phyloP scores from a whole-genome alignment of 2,888 invertebrate species.

The Pogonocherus hispidulus region DNA sequence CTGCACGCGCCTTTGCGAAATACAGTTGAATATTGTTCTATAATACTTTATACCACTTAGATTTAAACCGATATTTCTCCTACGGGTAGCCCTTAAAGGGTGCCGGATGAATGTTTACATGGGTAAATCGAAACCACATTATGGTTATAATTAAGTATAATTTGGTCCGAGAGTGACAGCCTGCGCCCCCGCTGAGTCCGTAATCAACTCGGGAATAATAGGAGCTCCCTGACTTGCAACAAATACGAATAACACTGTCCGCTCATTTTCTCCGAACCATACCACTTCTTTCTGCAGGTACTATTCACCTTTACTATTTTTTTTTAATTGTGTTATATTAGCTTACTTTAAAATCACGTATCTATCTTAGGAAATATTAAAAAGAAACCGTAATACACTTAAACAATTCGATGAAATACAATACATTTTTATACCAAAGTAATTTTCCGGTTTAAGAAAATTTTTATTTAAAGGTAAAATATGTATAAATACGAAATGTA shows the following conservation, averaged over 20 bases:
- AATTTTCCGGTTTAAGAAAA: too few relatives aligned
- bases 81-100: conserved; percentile 24
- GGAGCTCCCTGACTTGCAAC: conserved; percentile 68
- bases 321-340: conserved; percentile 3
- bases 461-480: too few relatives aligned
- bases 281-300: conserved; percentile 12
- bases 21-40: too few relatives aligned
- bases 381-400: too few relatives aligned
- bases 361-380: too few relatives aligned
- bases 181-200: conserved; percentile 65
- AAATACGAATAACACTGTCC: conserved; percentile 61
- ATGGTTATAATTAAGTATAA: conserved; percentile 67
- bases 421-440: too few relatives aligned
- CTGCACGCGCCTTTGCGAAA: too few relatives aligned
- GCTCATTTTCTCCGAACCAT: conserved; percentile 34
- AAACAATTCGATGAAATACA: too few relatives aligned
- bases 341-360: neutral
- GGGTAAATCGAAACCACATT: conserved; percentile 65
- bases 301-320: conserved; percentile 7
- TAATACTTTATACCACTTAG: too few relatives aligned
- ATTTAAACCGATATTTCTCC: neutral
- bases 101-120: conserved; percentile 62
- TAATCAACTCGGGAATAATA: conserved; percentile 69
- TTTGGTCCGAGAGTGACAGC: conserved; percentile 66
- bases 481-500: too few relatives aligned